Evolutionary conservation across 2,888 invertebrate genomes (phyloP).

Genomic region (Clanis bilineata): DNA sequence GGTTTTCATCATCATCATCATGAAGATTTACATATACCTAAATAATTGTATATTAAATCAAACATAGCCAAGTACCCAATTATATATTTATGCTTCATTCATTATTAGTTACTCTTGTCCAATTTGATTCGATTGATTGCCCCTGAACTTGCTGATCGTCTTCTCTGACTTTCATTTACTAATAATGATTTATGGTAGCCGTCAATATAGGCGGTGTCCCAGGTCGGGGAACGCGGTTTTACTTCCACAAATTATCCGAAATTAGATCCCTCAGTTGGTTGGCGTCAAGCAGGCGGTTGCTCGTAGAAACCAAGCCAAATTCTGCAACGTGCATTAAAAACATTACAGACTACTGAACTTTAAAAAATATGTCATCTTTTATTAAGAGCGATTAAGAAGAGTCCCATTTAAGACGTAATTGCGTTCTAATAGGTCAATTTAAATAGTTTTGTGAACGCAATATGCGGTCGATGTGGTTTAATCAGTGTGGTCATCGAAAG

Average conservation of each 20-base stretch:
- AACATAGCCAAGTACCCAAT: too few relatives aligned
- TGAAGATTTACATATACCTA: too few relatives aligned
- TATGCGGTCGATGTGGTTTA: not conserved
- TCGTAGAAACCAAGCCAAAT: too few relatives aligned
- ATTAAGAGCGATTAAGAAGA: too few relatives aligned
- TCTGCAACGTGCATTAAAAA: too few relatives aligned
- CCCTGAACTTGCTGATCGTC: constrained; percentile 6
- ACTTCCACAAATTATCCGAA: too few relatives aligned
- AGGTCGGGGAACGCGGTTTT: too few relatives aligned
- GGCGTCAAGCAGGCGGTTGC: too few relatives aligned
- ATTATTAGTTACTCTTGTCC: not conserved
- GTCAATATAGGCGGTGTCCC: not conserved
- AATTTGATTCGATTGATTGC: not conserved
- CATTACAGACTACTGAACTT: too few relatives aligned
- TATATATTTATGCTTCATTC: not conserved
- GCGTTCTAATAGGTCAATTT: not conserved
- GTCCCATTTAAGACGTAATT: not conserved
- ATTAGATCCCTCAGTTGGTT: too few relatives aligned
- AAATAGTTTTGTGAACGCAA: not conserved
- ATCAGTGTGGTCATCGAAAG: not conserved
- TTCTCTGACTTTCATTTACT: not conserved
- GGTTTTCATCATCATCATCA: not conserved
- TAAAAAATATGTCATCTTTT: too few relatives aligned
- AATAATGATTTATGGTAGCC: not conserved
- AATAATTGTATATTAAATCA: too few relatives aligned